Evolutionary conservation across 2,113 vertebrate species (phyloP).

Genomic region (Caretta caretta): DNA sequence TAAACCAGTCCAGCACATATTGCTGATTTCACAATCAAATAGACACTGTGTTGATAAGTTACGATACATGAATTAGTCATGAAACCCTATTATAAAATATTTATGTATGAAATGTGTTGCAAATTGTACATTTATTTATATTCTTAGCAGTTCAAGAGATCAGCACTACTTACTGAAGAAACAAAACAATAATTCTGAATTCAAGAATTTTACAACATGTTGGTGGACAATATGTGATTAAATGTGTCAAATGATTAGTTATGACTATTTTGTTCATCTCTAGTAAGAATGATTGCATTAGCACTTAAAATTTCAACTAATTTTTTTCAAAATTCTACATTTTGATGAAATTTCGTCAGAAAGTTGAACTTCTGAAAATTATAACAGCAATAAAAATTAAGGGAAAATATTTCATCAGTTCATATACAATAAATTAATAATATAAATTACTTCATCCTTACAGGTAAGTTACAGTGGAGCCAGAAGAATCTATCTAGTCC

Average conservation of each 20-base stretch:
- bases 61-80: background rate
- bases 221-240: background rate
- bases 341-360: no score
- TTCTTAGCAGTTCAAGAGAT: background rate
- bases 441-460: no score
- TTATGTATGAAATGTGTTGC: background rate
- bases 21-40: background rate
- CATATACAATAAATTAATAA: no score
- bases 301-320: no score
- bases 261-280: background rate
- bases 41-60: background rate
- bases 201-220: background rate
- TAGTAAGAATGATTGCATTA: background rate
- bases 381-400: no score
- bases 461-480: no score
- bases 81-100: background rate
- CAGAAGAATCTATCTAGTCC: no score
- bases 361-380: no score
- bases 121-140: accelerated
- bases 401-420: no score
- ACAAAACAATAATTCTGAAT: background rate
- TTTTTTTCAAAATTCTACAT: no score
- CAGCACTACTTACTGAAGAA: background rate
- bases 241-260: background rate
- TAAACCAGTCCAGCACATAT: background rate